Evolutionary conservation across 2,113 vertebrate species (phyloP).

Genomic region (Tupaia tana): DNA sequence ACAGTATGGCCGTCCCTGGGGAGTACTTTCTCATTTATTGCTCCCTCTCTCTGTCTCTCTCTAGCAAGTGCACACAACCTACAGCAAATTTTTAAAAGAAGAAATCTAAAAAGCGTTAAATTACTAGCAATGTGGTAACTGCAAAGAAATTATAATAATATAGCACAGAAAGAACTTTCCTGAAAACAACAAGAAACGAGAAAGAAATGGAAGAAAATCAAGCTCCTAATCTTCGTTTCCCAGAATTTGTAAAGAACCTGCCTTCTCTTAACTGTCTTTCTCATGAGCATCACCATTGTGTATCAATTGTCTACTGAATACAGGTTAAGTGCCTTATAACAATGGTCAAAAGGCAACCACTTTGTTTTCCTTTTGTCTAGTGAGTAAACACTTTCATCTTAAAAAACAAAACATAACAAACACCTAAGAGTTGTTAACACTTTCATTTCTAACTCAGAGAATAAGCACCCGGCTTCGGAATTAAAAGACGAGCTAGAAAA

Average conservation of each 20-base stretch:
- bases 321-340: not conserved
- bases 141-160: conserved; percentile 30
- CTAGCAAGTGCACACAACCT: no score
- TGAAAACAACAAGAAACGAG: conserved; percentile 13
- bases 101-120: conserved; percentile 11
- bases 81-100: not conserved
- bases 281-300: not conserved
- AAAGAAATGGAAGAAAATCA: conserved; percentile 28
- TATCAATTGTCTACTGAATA: conserved; percentile 24
- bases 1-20: no score
- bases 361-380: conserved; percentile 46
- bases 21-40: no score
- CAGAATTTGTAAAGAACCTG: conserved; percentile 13
- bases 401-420: conserved; percentile 34
- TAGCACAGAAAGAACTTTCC: not conserved
- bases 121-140: not conserved
- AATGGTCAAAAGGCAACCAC: conserved; percentile 18
- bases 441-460: conserved; percentile 12
- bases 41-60: no score
- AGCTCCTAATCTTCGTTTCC: not conserved
- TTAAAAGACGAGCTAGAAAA: conserved; percentile 27
- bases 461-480: not conserved
- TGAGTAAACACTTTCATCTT: conserved; percentile 49
- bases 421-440: conserved; percentile 25
- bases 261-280: conserved; percentile 52